Conservation (phyloP, 2,797 vertebrate species). For the Microctenopoma steveboyesi region DNA sequence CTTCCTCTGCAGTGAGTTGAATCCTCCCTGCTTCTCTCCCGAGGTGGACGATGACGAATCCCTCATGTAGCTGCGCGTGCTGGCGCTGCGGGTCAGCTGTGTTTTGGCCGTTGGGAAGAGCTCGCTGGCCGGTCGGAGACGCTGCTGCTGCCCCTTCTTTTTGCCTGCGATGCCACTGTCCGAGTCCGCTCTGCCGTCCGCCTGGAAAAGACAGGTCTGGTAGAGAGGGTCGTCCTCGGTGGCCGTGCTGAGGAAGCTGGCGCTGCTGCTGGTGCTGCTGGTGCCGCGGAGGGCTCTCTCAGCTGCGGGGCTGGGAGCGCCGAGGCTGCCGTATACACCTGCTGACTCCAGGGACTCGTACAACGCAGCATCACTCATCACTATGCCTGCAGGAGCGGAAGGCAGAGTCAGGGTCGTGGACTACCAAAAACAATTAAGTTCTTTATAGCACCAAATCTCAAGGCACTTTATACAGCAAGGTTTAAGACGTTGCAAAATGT, state of each 20-base stretch:
- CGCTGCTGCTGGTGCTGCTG: conserved; percentile 84
- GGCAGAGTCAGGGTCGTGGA: neutral
- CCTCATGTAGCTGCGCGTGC: conserved; percentile 83
- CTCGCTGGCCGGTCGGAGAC: conserved; percentile 79
- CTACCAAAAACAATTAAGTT: neutral
- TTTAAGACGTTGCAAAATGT: too few relatives aligned
- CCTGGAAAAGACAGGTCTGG: conserved; percentile 89
- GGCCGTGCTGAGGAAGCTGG: conserved; percentile 80
- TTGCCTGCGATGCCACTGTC: conserved; percentile 26
- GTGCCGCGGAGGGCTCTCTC: conserved; percentile 78
- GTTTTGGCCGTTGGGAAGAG: conserved; percentile 78
- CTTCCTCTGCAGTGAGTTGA: conserved; percentile 82
- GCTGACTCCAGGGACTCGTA: conserved; percentile 94
- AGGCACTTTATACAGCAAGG: too few relatives aligned
- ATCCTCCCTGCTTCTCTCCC: conserved; percentile 75
- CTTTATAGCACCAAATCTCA: too few relatives aligned
- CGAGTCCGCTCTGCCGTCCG: conserved; percentile 55
- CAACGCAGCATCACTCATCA: conserved; percentile 91
- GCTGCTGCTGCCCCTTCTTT: conserved; percentile 44
- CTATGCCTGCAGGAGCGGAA: conserved; percentile 82
- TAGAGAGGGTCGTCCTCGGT: conserved; percentile 89
- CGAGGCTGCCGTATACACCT: conserved; percentile 86
- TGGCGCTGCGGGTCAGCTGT: conserved; percentile 88
- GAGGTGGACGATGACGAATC: conserved; percentile 59
- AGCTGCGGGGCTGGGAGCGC: conserved; percentile 77